phyloP scores from a whole-genome alignment of 2,888 invertebrate species.

The Brachycybe producta region DNA sequence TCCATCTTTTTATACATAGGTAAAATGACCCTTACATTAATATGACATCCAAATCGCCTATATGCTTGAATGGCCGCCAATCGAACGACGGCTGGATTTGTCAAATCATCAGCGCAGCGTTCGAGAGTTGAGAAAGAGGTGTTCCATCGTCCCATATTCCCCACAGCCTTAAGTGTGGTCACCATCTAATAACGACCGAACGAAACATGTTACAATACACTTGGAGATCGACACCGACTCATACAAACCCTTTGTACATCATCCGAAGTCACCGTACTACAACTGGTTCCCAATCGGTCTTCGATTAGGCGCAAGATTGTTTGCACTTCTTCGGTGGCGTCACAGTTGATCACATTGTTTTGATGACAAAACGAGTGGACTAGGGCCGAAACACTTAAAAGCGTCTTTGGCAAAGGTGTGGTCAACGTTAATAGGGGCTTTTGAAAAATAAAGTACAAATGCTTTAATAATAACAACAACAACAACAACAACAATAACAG shows the following conservation, averaged over 20 bases:
- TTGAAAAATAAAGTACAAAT: constrained; percentile 17
- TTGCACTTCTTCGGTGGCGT: background rate
- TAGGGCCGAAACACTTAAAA: constrained; percentile 4
- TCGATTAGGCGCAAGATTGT: background rate
- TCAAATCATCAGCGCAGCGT: constrained; percentile 26
- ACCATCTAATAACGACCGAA: constrained; percentile 36
- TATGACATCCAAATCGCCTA: constrained; percentile 36
- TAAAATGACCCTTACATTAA: constrained; percentile 4
- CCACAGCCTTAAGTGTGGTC: constrained; percentile 68
- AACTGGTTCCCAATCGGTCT: background rate
- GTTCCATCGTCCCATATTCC: constrained; percentile 66
- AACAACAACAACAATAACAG: background rate
- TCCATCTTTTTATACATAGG: background rate
- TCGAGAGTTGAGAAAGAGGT: constrained; percentile 37
- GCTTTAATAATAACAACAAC: constrained; percentile 25
- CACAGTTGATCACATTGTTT: constrained; percentile 2
- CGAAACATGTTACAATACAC: background rate
- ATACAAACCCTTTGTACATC: background rate
- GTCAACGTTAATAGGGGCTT: constrained; percentile 38
- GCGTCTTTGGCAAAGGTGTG: background rate
- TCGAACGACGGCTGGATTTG: constrained; percentile 54
- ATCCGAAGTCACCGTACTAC: background rate
- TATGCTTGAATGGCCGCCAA: constrained; percentile 63
- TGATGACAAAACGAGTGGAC: constrained; percentile 2
- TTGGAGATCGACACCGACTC: background rate